Percentiles rank a stretch among this genome's conserved stretches.
phyloP scores from a whole-genome alignment of 2,888 invertebrate species.

The Metopia argyrocephala region DNA sequence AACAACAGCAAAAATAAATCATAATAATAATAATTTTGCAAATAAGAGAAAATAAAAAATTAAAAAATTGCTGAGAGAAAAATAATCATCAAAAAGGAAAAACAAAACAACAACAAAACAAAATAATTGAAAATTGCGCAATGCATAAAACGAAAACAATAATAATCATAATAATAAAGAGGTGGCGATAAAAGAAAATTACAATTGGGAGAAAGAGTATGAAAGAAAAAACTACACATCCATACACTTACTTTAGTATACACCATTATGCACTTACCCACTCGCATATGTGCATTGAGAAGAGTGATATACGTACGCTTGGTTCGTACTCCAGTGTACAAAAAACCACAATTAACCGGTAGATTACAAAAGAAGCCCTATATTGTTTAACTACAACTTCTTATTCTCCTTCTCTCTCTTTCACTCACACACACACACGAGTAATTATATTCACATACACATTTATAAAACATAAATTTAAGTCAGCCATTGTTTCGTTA shows the following conservation, averaged over 20 bases:
- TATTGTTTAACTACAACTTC: too few relatives aligned
- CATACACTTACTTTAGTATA: neutral
- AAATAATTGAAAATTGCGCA: constrained; percentile 76
- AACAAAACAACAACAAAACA: constrained; percentile 50
- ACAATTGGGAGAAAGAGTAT: constrained; percentile 3
- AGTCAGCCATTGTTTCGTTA: constrained; percentile 39
- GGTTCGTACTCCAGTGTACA: neutral
- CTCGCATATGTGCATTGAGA: neutral
- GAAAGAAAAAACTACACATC: neutral
- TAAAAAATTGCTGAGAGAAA: constrained; percentile 67
- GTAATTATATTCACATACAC: neutral
- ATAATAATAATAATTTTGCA: constrained; percentile 44
- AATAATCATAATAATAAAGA: constrained; percentile 39
- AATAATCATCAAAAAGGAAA: constrained; percentile 4
- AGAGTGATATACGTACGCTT: constrained; percentile 3
- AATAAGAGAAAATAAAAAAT: constrained; percentile 57
- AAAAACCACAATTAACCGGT: constrained; percentile 65
- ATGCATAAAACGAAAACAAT: constrained; percentile 67
- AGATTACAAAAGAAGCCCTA: constrained; percentile 52
- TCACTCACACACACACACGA: neutral
- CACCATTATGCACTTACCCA: neutral
- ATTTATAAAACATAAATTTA: constrained; percentile 2
- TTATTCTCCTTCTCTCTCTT: neutral
- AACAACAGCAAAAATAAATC: constrained; percentile 42
- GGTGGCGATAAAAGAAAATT: constrained; percentile 48